Conservation (phyloP, 2,888 invertebrate species). For the Orchesellides sinensis region DNA sequence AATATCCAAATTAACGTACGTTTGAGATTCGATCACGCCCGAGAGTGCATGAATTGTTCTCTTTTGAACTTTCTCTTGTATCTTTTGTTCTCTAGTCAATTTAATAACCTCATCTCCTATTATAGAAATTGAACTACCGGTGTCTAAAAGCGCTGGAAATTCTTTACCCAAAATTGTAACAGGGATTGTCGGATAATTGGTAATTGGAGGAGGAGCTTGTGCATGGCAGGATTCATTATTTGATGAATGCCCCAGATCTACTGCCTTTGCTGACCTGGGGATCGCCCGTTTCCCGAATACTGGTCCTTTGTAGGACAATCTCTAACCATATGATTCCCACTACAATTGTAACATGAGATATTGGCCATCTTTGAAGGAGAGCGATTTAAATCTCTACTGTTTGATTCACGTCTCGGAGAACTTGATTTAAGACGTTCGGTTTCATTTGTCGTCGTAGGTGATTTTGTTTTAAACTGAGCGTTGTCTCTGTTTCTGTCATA, state of each 20-base stretch:
- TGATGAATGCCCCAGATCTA: neutral
- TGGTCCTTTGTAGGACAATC: neutral
- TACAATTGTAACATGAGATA: neutral
- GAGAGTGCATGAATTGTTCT: neutral
- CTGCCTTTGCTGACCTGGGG: neutral
- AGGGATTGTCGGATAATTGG: neutral
- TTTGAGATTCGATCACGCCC: neutral
- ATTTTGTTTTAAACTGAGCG: too few species aligned
- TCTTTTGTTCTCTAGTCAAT: neutral
- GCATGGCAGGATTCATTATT: neutral
- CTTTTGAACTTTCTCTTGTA: neutral
- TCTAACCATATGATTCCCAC: neutral
- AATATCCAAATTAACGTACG: neutral
- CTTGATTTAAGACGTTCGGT: neutral
- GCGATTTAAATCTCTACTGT: neutral
- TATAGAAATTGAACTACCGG: neutral
- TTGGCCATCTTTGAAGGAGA: neutral
- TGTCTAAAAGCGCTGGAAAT: conserved; percentile 11
- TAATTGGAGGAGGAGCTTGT: too few species aligned
- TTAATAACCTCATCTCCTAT: conserved; percentile 6
- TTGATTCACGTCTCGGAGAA: neutral
- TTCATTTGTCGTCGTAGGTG: too few species aligned
- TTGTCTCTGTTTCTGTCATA: too few species aligned
- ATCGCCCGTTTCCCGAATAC: conserved; percentile 2
- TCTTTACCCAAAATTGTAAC: neutral